These are phyloP conservation scores for Collichthys lucidus DNA, from an alignment of 2,113 vertebrate genomes.

Conservation along the genomic window DNA sequence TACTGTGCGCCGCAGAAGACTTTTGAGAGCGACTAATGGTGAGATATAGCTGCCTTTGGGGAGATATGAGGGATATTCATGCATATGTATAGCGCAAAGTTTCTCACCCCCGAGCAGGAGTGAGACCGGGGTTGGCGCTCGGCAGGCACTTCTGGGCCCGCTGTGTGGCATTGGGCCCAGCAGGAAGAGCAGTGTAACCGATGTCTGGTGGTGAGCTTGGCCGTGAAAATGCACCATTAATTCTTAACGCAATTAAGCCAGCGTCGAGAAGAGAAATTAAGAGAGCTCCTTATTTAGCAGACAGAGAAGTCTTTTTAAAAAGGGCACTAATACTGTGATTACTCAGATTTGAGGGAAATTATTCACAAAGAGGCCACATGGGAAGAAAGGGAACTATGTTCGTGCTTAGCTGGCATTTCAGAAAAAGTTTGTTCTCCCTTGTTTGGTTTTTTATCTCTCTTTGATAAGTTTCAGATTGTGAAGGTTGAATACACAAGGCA, in stretches of 20 bases:
- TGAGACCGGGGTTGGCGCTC: constrained; percentile 90
- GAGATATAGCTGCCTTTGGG: constrained; percentile 93
- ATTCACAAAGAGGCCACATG: constrained; percentile 65
- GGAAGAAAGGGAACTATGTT: constrained; percentile 58
- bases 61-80: constrained; percentile 87
- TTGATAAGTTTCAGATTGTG: constrained; percentile 45
- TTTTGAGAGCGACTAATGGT: constrained; percentile 91
- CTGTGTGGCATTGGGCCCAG: constrained; percentile 91
- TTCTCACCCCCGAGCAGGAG: constrained; percentile 83
- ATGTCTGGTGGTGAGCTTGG: constrained; percentile 94
- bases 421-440: constrained; percentile 48
- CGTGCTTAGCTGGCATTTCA: constrained; percentile 65
- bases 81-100: constrained; percentile 79
- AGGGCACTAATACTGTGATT: constrained; percentile 91
- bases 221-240: constrained; percentile 94
- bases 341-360: constrained; percentile 83
- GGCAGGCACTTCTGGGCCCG: constrained; percentile 90
- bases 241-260: constrained; percentile 95
- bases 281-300: constrained; percentile 91
- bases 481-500: constrained; percentile 18
- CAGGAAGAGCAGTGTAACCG: constrained; percentile 92
- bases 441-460: constrained; percentile 49
- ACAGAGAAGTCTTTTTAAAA: constrained; percentile 88
- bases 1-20: constrained; percentile 87
- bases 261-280: constrained; percentile 94